phyloP scores from a whole-genome alignment of 2,797 vertebrate species.

The Spondyliosoma cantharus region DNA sequence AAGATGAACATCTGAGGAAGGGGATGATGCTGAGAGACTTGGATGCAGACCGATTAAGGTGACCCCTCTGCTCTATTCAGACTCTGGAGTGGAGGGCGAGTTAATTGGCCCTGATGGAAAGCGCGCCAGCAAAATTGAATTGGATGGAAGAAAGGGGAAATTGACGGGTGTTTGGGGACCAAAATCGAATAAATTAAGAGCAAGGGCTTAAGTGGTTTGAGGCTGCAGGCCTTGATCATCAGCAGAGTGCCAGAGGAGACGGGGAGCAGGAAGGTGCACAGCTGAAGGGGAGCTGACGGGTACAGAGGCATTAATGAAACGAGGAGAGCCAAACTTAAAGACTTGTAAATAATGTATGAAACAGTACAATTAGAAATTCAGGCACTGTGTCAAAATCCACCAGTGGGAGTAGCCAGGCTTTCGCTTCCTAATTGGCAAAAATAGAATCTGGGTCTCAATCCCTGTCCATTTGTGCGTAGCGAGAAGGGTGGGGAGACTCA shows the following conservation, averaged over 20 bases:
- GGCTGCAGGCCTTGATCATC: conserved; percentile 50
- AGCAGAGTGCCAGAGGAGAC: conserved; percentile 39
- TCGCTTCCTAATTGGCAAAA: conserved; percentile 54
- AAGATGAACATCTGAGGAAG: conserved; percentile 22
- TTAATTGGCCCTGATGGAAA: conserved; percentile 71
- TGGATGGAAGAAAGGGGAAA: conserved; percentile 57
- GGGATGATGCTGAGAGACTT: conserved; percentile 28
- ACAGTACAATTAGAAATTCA: conserved; percentile 40
- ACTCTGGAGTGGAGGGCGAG: conserved; percentile 32
- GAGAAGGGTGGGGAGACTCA: conserved; percentile 27
- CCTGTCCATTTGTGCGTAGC: conserved; percentile 34
- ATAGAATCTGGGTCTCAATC: conserved; percentile 65
- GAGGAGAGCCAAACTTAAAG: conserved; percentile 21
- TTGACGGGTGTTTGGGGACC: conserved; percentile 58
- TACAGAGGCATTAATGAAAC: conserved; percentile 25
- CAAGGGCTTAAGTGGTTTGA: conserved; percentile 54
- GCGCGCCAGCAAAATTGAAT: conserved; percentile 57
- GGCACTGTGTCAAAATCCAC: conserved; percentile 44
- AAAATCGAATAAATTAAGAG: conserved; percentile 66
- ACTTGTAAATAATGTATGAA: conserved; percentile 64
- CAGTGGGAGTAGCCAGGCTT: conserved; percentile 42
- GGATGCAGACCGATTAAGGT: conserved; percentile 55
- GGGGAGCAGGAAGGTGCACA: conserved; percentile 20
- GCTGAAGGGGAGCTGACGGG: conserved; percentile 21
- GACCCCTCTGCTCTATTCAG: conserved; percentile 49